phyloP scores from a whole-genome alignment of 1,140 invertebrate genomes.

The Belonocnema kinseyi region DNA sequence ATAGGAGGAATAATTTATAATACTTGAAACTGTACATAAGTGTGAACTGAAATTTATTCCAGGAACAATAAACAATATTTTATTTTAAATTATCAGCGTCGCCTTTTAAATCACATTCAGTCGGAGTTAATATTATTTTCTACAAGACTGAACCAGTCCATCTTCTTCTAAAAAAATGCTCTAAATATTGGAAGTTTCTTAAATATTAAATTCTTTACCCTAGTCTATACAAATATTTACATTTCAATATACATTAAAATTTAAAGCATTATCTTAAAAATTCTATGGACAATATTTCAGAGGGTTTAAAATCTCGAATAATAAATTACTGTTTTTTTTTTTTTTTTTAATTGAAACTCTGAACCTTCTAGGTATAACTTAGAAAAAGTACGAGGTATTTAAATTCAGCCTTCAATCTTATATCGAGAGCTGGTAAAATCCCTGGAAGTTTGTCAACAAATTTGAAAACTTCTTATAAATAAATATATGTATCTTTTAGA shows the following conservation, averaged over 20 bases:
- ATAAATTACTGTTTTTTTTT: not conserved
- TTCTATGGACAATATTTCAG: not conserved
- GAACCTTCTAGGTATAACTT: constrained; percentile 22
- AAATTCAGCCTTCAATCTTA: constrained; percentile 22
- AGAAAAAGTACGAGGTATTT: constrained; percentile 20
- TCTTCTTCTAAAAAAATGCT: constrained; percentile 7
- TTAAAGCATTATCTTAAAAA: constrained; percentile 16
- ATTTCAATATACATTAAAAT: constrained; percentile 17
- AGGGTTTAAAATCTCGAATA: not conserved
- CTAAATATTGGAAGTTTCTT: constrained; percentile 12
- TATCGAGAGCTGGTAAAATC: constrained; percentile 12
- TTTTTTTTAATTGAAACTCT: not conserved
- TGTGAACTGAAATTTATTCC: not conserved
- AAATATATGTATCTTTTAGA: not conserved
- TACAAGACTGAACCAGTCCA: not conserved
- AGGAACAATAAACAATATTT: not conserved
- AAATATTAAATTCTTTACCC: constrained; percentile 13
- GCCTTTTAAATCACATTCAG: constrained; percentile 16
- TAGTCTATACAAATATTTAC: constrained; percentile 31
- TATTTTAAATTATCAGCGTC: not conserved
- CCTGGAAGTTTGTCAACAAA: not conserved
- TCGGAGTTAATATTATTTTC: constrained; percentile 9
- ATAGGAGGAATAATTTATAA: not conserved
- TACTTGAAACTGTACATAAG: constrained; percentile 1
- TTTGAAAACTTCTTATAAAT: not conserved